phyloP scores from a whole-genome alignment of 2,113 vertebrate species.

The Stercorarius parasiticus region DNA sequence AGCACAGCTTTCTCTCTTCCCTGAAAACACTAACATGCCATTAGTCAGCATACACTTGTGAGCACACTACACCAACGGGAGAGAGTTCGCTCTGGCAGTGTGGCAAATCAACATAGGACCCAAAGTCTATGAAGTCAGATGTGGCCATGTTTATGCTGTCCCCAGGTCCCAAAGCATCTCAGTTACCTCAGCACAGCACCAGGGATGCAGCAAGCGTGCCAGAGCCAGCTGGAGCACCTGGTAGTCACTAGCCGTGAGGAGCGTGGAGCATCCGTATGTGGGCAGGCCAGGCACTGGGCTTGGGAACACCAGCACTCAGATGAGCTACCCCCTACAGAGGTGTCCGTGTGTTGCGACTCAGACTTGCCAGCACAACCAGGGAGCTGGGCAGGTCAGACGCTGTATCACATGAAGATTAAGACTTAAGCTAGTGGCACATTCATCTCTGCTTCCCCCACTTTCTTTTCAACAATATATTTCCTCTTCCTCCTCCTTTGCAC shows the following conservation, averaged over 20 bases:
- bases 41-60: neutral
- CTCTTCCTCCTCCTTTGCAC: neutral
- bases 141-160: neutral
- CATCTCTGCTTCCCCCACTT: neutral
- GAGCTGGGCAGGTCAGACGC: neutral
- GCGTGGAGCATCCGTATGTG: accelerated
- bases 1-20: neutral
- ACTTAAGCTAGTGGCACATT: neutral
- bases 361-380: neutral
- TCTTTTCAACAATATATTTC: neutral
- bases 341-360: accelerated
- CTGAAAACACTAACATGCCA: accelerated
- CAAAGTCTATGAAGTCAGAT: neutral
- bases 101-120: neutral
- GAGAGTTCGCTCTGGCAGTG: neutral
- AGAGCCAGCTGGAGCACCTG: neutral
- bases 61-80: neutral
- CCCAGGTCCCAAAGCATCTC: neutral
- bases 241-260: neutral
- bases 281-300: neutral
- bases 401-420: neutral
- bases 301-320: neutral
- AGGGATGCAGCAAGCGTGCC: accelerated
- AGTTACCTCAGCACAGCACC: neutral
- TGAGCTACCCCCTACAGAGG: accelerated